These are phyloP conservation scores for Amaurobius ferox DNA, from an alignment of 2,888 invertebrate species.

Conservation along the genomic window DNA sequence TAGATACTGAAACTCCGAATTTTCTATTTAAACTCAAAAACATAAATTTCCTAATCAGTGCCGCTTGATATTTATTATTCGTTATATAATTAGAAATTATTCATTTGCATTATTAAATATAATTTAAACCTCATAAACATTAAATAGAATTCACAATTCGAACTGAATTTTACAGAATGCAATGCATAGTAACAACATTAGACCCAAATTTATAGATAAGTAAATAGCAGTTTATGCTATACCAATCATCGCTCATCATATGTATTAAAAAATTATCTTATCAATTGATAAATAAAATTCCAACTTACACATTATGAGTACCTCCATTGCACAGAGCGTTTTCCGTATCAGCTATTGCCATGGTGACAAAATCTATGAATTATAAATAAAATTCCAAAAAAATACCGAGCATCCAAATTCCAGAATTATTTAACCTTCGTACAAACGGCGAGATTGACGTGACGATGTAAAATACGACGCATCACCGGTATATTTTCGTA, in stretches of 20 bases:
- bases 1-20: too few species aligned
- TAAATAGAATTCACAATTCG: too few species aligned
- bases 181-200: too few species aligned
- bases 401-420: neutral
- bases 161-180: too few species aligned
- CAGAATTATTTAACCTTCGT: neutral
- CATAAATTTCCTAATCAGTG: too few species aligned
- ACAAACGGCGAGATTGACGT: neutral
- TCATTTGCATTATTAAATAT: too few species aligned
- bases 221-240: neutral
- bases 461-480: neutral
- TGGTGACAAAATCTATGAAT: conserved; percentile 18
- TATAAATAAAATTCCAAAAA: neutral
- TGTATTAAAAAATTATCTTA: too few species aligned
- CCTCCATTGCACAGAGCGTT: conserved; percentile 49
- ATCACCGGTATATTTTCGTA: neutral
- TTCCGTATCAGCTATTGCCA: conserved; percentile 64
- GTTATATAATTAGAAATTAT: too few species aligned
- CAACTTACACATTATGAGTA: conserved; percentile 45
- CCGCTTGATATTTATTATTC: too few species aligned
- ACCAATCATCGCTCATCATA: neutral
- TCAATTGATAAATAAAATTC: neutral
- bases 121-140: too few species aligned
- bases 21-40: too few species aligned
- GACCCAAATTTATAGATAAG: too few species aligned